Evolutionary conservation across 1,140 invertebrate species (phyloP).

Genomic region (Drosophila watanabei): DNA sequence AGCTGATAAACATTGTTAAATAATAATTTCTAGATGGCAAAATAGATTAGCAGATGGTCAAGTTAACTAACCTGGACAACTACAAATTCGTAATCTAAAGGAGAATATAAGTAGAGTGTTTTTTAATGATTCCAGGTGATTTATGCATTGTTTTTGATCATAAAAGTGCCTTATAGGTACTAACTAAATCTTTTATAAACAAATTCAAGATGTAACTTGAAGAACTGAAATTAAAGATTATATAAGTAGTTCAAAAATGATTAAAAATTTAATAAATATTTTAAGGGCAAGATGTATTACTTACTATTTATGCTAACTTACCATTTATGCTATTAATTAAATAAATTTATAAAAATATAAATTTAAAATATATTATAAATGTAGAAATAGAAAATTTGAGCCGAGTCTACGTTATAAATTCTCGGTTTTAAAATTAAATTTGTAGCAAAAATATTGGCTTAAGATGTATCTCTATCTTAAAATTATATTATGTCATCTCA

Average conservation of each 20-base stretch:
- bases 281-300: background rate
- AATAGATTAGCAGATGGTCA: constrained; percentile 15
- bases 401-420: background rate
- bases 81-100: constrained; percentile 6
- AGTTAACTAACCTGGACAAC: constrained; percentile 26
- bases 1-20: constrained; percentile 24
- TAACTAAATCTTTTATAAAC: background rate
- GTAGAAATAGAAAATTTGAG: too few relatives aligned
- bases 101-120: background rate
- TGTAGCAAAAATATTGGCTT: too few relatives aligned
- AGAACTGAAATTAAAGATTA: too few relatives aligned
- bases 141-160: background rate
- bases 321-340: background rate
- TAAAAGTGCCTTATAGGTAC: background rate
- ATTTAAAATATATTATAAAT: too few relatives aligned
- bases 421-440: background rate
- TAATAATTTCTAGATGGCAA: constrained; percentile 19
- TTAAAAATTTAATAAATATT: background rate
- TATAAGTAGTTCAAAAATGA: too few relatives aligned
- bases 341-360: background rate
- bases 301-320: background rate
- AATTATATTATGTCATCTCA: background rate
- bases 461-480: background rate
- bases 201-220: too few relatives aligned
- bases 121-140: background rate